Base-by-base conservation (phyloP, 1,140 invertebrate genomes). In the Diachasma alloeum region DNA sequence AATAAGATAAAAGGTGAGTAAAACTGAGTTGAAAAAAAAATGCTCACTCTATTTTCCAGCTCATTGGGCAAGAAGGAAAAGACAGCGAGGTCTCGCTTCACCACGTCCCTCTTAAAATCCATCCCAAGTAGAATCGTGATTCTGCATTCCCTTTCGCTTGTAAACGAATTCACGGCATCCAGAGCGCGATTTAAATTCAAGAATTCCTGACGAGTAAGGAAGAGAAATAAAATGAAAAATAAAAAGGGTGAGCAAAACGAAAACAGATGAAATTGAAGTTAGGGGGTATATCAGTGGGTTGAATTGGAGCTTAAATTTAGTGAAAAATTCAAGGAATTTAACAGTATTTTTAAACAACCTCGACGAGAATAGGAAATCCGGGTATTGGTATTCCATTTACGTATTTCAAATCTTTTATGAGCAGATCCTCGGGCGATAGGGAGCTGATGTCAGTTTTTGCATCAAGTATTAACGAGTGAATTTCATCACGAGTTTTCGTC, bases 321-420 rank as follows among this genome's bases (percentile, higher is more conserved):
- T 44, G 42, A 56, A 72, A 63, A 44, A 68, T 67, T 63, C n/a
- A 36, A 17, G 53, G 31, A 44, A 71, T 71, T 63, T 17, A 19
- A 44, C n/a, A 39, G 42, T 13, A 77, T 46, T 72, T 71, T 77
- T 81, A 88, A 83, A 78, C 75, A 81, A 89, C 88, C 80, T 87
- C 75, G 1, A 91, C 90, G 5, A 92, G 82, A 44, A 93, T 88
- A 0, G 92, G 91, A 48, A 94, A 85, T 8, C 92, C 92, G 1
- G 90, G 87, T 44, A 94, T 89, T 0, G 92, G 91, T n/a, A 94
- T 85, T 1, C 86, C 90, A 42, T 87, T 84, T 2, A 92, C 81
- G 22, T 92, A 71, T 89, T 94, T 95, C 42, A 93, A 83, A 82
- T 94, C 93, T 83, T 91, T 93, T n/a, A 90, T 88, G 42, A 94